Evolutionary conservation across 2,888 invertebrate species (phyloP), one percentile per base, ranked within the genome.

Genomic region (Nomada fucata): DNA sequence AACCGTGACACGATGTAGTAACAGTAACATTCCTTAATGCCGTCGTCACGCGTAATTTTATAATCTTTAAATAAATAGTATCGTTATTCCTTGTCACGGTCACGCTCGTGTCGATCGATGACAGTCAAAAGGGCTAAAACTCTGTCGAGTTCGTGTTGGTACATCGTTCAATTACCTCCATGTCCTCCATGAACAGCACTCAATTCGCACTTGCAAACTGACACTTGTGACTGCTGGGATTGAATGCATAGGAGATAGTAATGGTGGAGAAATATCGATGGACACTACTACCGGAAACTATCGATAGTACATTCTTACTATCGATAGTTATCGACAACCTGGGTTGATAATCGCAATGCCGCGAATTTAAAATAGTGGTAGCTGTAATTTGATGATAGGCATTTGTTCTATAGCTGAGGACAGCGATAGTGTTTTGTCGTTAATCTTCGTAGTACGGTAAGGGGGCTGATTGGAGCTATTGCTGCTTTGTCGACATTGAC

Each of bases 191-290:
- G 11, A 75, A 75, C 50, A 50, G 26, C 70, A 74, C 61, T 68
- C 78, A 59, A 67, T 73, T 70, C 61, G 60, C 11, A 67, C 64
- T 73, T 64, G 36, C 36, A 57, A 73, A 69, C 82, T 82, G 76
- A 82, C 82, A 82, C 82, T 82, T 82, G 82, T 61, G 76, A 82
- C 73, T 72, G 69, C 26, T 42, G 52, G 15, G 15, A 74, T 70
- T 55, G 74, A 61, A 65, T 72, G 57, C 42, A 53, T 50, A 57
- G 47, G 13, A 47, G 47, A 11, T 47, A 2, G 36, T 36, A 36
- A 7, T 36, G 36, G 36, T 36, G 36, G 36, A 36, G 36, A 36
- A 36, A 36, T 36, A 36, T 36, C 36, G 36, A 36, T 36, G 36
- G 36, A 7, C 7, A 36, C 36, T 29, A 5, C 5, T 36, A 36